Evolutionary conservation across 2,113 vertebrate species (phyloP), one percentile per base, ranked within the genome.

Genomic region (Pygoscelis adeliae): DNA sequence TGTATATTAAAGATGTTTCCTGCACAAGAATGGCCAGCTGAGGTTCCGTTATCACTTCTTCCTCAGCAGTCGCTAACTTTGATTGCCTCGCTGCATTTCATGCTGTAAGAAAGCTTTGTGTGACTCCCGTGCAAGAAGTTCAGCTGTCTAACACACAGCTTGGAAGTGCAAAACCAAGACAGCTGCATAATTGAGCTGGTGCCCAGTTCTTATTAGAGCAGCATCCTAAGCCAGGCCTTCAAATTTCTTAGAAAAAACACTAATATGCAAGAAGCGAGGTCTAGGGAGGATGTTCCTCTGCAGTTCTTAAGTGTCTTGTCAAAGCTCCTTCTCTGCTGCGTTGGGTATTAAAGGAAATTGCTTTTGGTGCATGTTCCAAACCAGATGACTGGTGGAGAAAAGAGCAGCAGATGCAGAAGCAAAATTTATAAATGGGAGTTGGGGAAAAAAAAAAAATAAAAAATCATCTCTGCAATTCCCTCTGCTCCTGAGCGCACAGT

Each of bases 61-160:
- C 71, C 79, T 84, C 42, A n/a, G 66, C 77, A 69, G 74, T 22
- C 25, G 2, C 83, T 67, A 5, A 5, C 85, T 55, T 47, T 29
- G 72, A 19, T 76, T 71, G 85, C 73, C 76, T 62, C 47, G 59
- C 71, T 79, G 91, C 21, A 6, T 38, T 40, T 93, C 50, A 38
- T 30, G 2, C 59, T 96, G 59, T 77, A 4, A 87, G 72, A 71
- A 74, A 87, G 89, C 87, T 95, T 93, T 79, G 93, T 94, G 58
- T 40, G 42, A 15, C 87, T 93, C 91, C 87, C 34, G 90, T 66
- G 90, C 89, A 86, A 86, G 77, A 67, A 93, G 52, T 47, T 79
- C 96, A 97, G 97, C 97, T 96, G 97, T 97, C 71, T 85, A 29
- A 63, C 88, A 56, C 65, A 10, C 77, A 32, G 62, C 63, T 62